phyloP scores from a whole-genome alignment of 2,113 vertebrate species.

The Acinonyx jubatus region DNA sequence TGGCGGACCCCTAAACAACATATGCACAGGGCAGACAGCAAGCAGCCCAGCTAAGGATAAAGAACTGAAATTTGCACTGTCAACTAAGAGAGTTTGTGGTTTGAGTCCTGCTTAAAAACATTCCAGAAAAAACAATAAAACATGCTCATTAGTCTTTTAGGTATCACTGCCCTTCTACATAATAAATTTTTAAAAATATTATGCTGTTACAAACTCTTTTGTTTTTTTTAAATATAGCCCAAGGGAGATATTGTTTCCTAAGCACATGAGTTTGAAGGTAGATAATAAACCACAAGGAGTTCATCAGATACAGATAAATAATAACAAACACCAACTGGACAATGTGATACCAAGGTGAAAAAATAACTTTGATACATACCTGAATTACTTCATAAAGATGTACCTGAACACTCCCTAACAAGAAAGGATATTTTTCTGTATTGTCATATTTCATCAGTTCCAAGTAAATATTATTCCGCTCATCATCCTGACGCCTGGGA shows the following conservation, averaged over 20 bases:
- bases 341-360: not conserved
- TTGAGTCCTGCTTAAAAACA: not conserved
- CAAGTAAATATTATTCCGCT: conserved; percentile 74
- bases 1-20: not conserved
- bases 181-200: not conserved
- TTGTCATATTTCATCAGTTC: conserved; percentile 68
- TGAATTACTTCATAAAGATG: conserved; percentile 82
- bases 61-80: not conserved
- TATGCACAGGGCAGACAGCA: not conserved
- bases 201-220: not conserved
- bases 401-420: conserved; percentile 62
- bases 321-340: not conserved
- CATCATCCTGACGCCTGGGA: conserved; percentile 76
- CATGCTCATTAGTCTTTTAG: not conserved
- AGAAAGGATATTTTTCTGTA: not conserved
- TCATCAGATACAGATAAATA: not conserved
- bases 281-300: not conserved
- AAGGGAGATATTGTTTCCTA: not conserved
- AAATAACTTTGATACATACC: conserved; percentile 58
- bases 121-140: conserved; percentile 12
- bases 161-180: not conserved
- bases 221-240: not conserved
- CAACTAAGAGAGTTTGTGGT: not conserved
- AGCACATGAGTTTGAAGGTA: not conserved
- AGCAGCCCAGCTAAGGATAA: not conserved